Conservation (phyloP, 1,140 invertebrate genomes). For the Sitophilus oryzae region DNA sequence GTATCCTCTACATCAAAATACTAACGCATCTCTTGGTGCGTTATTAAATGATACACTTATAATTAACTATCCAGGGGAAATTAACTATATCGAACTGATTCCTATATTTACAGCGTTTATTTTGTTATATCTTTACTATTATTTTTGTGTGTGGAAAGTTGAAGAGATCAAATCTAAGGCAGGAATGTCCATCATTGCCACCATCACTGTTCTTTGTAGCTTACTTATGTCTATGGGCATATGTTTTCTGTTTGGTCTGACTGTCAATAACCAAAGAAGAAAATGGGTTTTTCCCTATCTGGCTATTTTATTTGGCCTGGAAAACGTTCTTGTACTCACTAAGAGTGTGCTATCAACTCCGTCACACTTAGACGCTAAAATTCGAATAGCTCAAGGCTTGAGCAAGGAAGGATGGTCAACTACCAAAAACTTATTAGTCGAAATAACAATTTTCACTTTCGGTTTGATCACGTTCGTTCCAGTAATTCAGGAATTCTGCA, state of each 20-base stretch:
- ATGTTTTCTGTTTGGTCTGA: conserved; percentile 86
- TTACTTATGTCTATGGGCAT: conserved; percentile 90
- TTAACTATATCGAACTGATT: conserved; percentile 80
- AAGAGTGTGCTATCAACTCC: conserved; percentile 92
- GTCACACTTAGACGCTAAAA: conserved; percentile 86
- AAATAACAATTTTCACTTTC: conserved; percentile 87
- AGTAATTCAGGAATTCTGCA: conserved; percentile 91
- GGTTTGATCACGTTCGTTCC: conserved; percentile 90
- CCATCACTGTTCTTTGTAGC: conserved; percentile 81
- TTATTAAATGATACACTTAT: conserved; percentile 55
- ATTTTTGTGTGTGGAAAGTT: conserved; percentile 92
- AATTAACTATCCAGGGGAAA: conserved; percentile 81
- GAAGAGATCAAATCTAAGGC: conserved; percentile 90
- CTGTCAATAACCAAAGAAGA: conserved; percentile 61
- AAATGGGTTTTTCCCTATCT: conserved; percentile 92
- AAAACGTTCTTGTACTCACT: conserved; percentile 92
- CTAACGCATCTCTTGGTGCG: conserved; percentile 21
- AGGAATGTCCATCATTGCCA: conserved; percentile 82
- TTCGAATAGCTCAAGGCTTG: conserved; percentile 85
- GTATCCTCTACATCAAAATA: conserved; percentile 65
- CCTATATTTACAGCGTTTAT: conserved; percentile 79
- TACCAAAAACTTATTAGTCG: conserved; percentile 88
- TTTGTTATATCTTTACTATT: conserved; percentile 84
- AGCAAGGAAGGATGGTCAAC: conserved; percentile 95
- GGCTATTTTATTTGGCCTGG: conserved; percentile 88